These are phyloP conservation scores for Itoplectis maculator DNA, from an alignment of 2,888 invertebrate species.

Conservation along the genomic window DNA sequence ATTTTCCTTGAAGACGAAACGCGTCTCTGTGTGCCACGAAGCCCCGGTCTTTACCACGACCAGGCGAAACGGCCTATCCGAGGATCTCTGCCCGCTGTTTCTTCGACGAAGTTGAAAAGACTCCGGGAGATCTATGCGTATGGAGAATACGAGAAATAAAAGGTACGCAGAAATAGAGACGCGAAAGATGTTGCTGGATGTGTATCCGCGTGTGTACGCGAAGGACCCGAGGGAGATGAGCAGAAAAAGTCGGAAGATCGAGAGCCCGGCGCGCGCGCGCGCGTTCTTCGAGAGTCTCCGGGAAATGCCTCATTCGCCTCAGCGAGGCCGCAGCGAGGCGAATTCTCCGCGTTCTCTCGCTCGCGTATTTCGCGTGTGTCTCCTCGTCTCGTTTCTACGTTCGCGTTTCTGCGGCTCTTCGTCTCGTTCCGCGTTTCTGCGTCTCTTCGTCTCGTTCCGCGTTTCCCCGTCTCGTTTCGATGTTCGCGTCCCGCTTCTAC, in stretches of 20 bases:
- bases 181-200: neutral
- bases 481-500: too few relatives aligned
- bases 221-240: conserved; percentile 13
- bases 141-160: neutral
- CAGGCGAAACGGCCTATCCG: neutral
- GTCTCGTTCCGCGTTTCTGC: conserved; percentile 17
- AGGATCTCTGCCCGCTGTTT: conserved; percentile 6
- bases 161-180: neutral
- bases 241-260: conserved; percentile 32
- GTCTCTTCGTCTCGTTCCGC: neutral
- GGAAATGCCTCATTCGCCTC: conserved; percentile 48
- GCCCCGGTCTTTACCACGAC: neutral
- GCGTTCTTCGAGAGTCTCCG: conserved; percentile 32
- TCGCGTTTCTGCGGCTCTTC: neutral
- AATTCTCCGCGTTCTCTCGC: neutral
- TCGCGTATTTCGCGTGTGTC: conserved; percentile 9
- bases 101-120: neutral
- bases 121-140: conserved; percentile 15
- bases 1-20: too few relatives aligned
- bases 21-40: neutral
- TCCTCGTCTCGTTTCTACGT: conserved; percentile 5
- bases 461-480: conserved; percentile 5
- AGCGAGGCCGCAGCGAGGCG: neutral
- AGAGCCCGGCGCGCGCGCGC: conserved; percentile 13
- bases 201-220: neutral